phyloP scores from a whole-genome alignment of 1,140 invertebrate species.

The Popillia japonica region DNA sequence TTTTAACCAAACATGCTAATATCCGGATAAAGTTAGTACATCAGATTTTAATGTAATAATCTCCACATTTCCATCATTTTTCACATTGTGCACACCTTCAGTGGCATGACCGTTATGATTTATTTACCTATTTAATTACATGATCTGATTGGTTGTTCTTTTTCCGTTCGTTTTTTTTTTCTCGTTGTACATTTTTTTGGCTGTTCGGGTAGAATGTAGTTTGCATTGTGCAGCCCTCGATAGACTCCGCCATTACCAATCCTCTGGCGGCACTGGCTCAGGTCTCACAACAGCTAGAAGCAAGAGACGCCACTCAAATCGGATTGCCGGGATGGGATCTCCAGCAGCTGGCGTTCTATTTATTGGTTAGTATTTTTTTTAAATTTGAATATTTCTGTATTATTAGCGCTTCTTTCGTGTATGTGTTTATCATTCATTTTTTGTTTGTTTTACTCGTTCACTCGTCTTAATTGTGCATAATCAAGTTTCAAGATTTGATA shows the following conservation, averaged over 20 bases:
- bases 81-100: neutral
- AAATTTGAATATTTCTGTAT: neutral
- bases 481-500: neutral
- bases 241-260: slow-evolving; percentile 56
- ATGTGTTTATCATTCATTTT: neutral
- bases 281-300: slow-evolving; percentile 59
- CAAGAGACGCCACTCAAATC: slow-evolving; percentile 61
- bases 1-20: too few species aligned
- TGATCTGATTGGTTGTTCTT: neutral
- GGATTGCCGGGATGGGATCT: slow-evolving; percentile 73
- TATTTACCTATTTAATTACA: neutral
- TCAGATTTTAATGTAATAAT: too few species aligned
- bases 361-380: slow-evolving; percentile 68
- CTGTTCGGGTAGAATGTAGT: slow-evolving; percentile 57
- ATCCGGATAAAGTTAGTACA: too few species aligned
- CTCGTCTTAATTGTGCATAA: too few species aligned
- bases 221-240: slow-evolving; percentile 55
- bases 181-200: slow-evolving; percentile 39
- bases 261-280: slow-evolving; percentile 59
- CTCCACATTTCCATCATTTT: neutral
- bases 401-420: slow-evolving; percentile 32
- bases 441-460: neutral
- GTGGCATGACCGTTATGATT: neutral
- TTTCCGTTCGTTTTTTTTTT: neutral
- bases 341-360: slow-evolving; percentile 77